Conservation (phyloP, 2,888 invertebrate species). For the Pycnomerus fuliginosus region DNA sequence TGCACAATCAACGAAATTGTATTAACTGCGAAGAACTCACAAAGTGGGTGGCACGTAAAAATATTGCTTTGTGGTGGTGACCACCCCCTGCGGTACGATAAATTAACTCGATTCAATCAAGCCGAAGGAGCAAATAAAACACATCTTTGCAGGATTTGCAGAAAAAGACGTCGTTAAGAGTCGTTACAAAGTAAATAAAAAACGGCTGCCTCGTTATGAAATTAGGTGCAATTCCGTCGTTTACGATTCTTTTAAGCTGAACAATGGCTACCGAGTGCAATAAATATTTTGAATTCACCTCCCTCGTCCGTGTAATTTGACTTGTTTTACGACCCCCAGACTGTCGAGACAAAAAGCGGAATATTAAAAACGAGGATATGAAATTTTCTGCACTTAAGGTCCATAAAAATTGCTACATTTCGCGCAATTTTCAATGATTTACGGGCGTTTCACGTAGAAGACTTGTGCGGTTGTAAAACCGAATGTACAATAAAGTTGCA, state of each 20-base stretch:
- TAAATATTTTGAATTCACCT: slow-evolving; percentile 20
- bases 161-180: no score
- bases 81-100: slow-evolving; percentile 29
- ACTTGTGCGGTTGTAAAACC: slow-evolving; percentile 22
- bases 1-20: slow-evolving; percentile 10
- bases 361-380: background rate
- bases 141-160: no score
- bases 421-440: slow-evolving; percentile 33
- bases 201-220: slow-evolving; percentile 17
- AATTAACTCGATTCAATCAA: slow-evolving; percentile 30
- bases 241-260: slow-evolving; percentile 19
- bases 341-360: slow-evolving; percentile 10
- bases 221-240: slow-evolving; percentile 24
- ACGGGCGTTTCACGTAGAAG: slow-evolving; percentile 27
- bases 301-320: slow-evolving; percentile 18
- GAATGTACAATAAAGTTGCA: slow-evolving; percentile 26
- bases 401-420: slow-evolving; percentile 2
- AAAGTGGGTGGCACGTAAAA: slow-evolving; percentile 20
- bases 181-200: slow-evolving; percentile 11
- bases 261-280: slow-evolving; percentile 22
- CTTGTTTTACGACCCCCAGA: slow-evolving; percentile 12
- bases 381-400: slow-evolving; percentile 1
- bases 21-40: slow-evolving; percentile 8
- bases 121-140: slow-evolving; percentile 11
- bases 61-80: slow-evolving; percentile 14